Evolutionary conservation across 2,113 vertebrate genomes (phyloP), one percentile per base, ranked within the genome.

Genomic region (Apeltes quadracus): DNA sequence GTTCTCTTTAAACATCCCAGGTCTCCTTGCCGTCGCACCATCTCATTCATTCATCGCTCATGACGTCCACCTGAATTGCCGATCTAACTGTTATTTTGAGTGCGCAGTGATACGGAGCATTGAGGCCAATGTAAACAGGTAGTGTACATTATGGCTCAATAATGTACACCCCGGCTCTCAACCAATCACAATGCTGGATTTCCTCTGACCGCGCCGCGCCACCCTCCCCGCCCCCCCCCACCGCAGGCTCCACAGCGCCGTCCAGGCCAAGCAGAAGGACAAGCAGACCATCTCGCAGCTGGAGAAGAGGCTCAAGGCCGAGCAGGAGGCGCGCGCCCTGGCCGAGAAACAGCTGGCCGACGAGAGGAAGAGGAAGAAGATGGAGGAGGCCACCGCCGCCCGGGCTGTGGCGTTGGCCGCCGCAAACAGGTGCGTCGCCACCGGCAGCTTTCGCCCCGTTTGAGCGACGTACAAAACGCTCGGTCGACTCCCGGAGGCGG

Each of bases 181-280:
- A 34, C 32, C 32, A 34, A 34, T 34, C 32, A 34, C 5, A 34
- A 34, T 5, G 6, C 32, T 34, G 32, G 32, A 34, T 34, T 34
- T 34, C 32, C 0, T 7, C 32, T 34, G 6, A 73, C 12, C 22
- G 0, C 65, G 20, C 61, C 36, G 54, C n/a, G 20, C 29, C 2
- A 29, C 29, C 29, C 29, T 5, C 29, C 29, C 2, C n/a, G n/a
- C n/a, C 44, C 18, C 18, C 57, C 20, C n/a, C n/a, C 23, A 0
- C 39, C 36, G 25, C 3, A 99, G 98, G 90, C 94, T 99, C 85
- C 96, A 99, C 91, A 96, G 95, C 61, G 95, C 97, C 44, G 95
- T 99, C 58, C 98, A 99, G 83, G 95, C 96, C 93, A 99, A 99
- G 85, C 98, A 99, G 76, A 99, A 98, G 90, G 98, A 99, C 82